phyloP scores from a whole-genome alignment of 1,140 invertebrate species.

The Drosophila kikkawai region DNA sequence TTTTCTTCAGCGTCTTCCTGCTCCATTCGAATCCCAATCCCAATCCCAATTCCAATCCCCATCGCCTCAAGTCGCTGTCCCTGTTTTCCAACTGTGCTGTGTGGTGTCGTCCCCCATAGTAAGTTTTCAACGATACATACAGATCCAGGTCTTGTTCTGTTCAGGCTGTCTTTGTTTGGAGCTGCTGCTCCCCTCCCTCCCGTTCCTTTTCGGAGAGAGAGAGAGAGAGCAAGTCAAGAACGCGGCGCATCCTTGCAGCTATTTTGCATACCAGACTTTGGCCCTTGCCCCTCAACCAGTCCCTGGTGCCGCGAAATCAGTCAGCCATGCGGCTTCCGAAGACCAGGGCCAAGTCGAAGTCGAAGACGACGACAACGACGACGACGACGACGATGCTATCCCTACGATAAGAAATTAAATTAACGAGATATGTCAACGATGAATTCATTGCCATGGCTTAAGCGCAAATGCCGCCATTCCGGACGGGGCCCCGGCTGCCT shows the following conservation, averaged over 20 bases:
- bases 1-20: constrained; percentile 7
- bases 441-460: constrained; percentile 85
- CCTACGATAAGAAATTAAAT: constrained; percentile 85
- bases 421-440: constrained; percentile 85
- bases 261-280: constrained; percentile 79
- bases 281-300: constrained; percentile 4
- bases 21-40: neutral
- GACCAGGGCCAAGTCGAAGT: constrained; percentile 33
- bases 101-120: constrained; percentile 7
- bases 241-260: constrained; percentile 76
- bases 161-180: constrained; percentile 34
- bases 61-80: constrained; percentile 11
- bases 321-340: constrained; percentile 76
- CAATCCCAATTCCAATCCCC: constrained; percentile 10
- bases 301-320: constrained; percentile 54
- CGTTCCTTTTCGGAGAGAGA: neutral
- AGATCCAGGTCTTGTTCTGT: constrained; percentile 37
- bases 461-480: constrained; percentile 85
- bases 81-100: constrained; percentile 31
- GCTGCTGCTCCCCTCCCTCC: neutral
- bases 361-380: neutral
- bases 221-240: constrained; percentile 41
- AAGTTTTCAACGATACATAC: constrained; percentile 28
- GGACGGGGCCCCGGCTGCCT: constrained; percentile 29
- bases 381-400: constrained; percentile 73